Evolutionary conservation across 2,888 invertebrate species (phyloP).

Genomic region (Rhingia rostrata): DNA sequence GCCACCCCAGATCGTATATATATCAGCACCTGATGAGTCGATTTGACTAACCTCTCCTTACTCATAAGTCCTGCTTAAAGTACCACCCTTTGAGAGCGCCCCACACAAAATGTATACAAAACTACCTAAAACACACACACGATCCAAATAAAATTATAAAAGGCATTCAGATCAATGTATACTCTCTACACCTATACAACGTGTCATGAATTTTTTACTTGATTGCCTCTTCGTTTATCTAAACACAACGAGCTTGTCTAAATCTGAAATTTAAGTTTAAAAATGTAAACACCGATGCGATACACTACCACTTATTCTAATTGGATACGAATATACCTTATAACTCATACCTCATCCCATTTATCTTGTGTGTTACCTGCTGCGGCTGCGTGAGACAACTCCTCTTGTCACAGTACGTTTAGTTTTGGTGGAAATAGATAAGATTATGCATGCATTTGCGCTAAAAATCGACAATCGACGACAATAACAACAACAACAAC

Average conservation of each 20-base stretch:
- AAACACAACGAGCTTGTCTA: slow-evolving; percentile 24
- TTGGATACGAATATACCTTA: slow-evolving; percentile 22
- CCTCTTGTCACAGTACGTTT: slow-evolving; percentile 68
- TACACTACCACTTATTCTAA: slow-evolving; percentile 28
- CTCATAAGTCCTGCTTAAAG: too few species aligned
- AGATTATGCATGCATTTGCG: slow-evolving; percentile 66
- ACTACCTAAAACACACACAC: neutral
- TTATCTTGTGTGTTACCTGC: slow-evolving; percentile 71
- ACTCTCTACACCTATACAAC: slow-evolving; percentile 14
- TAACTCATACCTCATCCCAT: slow-evolving; percentile 63
- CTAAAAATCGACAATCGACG: slow-evolving; percentile 60
- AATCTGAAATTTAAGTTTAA: neutral
- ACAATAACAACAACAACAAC: slow-evolving; percentile 14
- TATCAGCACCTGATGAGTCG: too few species aligned
- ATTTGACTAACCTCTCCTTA: too few species aligned
- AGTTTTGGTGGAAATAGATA: slow-evolving; percentile 68
- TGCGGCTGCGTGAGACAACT: slow-evolving; percentile 66
- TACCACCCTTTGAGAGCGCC: neutral
- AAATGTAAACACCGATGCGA: slow-evolving; percentile 13
- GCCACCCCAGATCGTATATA: too few species aligned
- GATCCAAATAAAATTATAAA: slow-evolving; percentile 1
- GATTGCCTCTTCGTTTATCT: slow-evolving; percentile 44
- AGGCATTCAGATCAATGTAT: slow-evolving; percentile 54
- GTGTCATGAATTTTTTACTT: slow-evolving; percentile 43
- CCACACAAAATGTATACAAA: neutral